phyloP scores from a whole-genome alignment of 2,888 invertebrate species.

The Hirudinaria manillensis region DNA sequence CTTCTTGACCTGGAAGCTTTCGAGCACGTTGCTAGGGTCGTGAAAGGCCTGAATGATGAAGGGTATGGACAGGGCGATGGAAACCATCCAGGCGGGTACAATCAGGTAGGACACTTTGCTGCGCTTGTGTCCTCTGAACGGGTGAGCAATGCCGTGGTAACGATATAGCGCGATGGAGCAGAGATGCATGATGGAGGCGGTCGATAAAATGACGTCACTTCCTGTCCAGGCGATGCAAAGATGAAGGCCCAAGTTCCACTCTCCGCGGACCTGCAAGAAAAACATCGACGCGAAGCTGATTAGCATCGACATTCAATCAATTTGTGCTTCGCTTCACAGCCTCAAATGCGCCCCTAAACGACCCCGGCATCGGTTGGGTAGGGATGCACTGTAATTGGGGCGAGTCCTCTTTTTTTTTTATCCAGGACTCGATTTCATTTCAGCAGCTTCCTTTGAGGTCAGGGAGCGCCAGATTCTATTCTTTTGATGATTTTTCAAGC shows the following conservation, averaged over 20 bases:
- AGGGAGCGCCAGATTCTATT: no score
- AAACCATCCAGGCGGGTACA: conserved; percentile 38
- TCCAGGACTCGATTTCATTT: no score
- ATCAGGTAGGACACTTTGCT: conserved; percentile 37
- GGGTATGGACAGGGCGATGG: conserved; percentile 39
- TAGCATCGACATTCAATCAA: no score
- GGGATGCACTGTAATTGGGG: no score
- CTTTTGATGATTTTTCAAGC: no score
- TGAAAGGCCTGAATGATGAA: conserved; percentile 37
- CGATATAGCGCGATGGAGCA: conserved; percentile 41
- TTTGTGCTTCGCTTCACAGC: no score
- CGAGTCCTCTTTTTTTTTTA: no score
- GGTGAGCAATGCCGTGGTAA: conserved; percentile 39
- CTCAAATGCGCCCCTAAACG: no score
- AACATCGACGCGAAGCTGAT: background rate
- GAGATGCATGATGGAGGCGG: conserved; percentile 41
- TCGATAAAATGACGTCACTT: conserved; percentile 41
- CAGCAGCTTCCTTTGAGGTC: no score
- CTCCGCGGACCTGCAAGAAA: conserved; percentile 35
- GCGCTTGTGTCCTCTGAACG: conserved; percentile 35
- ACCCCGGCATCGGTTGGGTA: no score
- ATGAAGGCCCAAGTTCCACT: conserved; percentile 39
- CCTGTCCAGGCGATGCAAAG: conserved; percentile 41
- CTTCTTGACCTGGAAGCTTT: conserved; percentile 17
- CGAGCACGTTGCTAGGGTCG: conserved; percentile 35